These are phyloP conservation scores for Chloropsis cyanopogon DNA, from an alignment of 2,113 vertebrate species.

Conservation along the genomic window DNA sequence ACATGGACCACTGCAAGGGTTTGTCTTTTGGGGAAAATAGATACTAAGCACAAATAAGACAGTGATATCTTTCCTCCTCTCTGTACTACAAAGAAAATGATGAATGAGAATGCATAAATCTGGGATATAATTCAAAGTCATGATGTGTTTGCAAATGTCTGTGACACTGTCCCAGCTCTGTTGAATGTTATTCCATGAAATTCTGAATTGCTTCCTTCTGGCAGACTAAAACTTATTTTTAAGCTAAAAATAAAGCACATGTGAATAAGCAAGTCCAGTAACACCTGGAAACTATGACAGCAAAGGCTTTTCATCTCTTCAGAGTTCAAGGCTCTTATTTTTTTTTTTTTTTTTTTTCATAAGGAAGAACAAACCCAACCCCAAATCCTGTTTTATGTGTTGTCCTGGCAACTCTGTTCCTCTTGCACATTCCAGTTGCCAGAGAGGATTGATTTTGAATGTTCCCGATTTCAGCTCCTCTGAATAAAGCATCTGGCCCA, in stretches of 20 bases:
- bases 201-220: slow-evolving; percentile 20
- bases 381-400: slow-evolving; percentile 47
- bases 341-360: background rate
- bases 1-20: background rate
- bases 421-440: slow-evolving; percentile 52
- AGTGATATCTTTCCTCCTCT: background rate
- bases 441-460: slow-evolving; percentile 49
- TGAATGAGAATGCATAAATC: background rate
- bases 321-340: background rate
- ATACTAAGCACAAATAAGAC: background rate
- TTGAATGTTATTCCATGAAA: background rate
- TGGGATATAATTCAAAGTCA: background rate
- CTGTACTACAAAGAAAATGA: background rate
- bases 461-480: slow-evolving; percentile 15
- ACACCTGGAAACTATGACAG: slow-evolving; percentile 6
- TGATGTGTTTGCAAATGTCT: background rate
- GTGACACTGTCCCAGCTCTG: background rate
- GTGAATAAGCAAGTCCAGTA: slow-evolving; percentile 30
- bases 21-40: background rate
- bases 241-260: slow-evolving; percentile 23
- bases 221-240: slow-evolving; percentile 21
- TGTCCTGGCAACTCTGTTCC: slow-evolving; percentile 50
- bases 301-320: slow-evolving; percentile 14
- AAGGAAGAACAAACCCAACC: background rate
- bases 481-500: slow-evolving; percentile 42